phyloP scores from a whole-genome alignment of 2,113 vertebrate species.

The Osmerus eperlanus region DNA sequence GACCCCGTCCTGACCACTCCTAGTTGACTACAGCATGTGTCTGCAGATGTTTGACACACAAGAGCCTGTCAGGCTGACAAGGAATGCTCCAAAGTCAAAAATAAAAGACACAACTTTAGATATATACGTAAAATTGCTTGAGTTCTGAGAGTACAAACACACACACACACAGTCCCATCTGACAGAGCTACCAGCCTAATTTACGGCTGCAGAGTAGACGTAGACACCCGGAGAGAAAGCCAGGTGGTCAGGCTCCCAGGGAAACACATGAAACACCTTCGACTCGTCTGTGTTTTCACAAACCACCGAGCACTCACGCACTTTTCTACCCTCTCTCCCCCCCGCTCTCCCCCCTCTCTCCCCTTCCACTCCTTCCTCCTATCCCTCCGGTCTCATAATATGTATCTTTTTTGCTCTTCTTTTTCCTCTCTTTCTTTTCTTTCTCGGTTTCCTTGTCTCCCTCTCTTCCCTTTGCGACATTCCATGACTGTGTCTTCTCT shows the following conservation, averaged over 20 bases:
- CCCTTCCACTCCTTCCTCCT: background rate
- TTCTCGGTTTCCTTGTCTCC: background rate
- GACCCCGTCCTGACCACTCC: background rate
- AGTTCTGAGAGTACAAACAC: background rate
- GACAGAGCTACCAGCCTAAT: conserved; percentile 12
- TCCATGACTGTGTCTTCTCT: background rate
- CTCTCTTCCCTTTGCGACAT: no score
- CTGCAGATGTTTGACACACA: background rate
- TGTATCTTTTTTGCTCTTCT: background rate
- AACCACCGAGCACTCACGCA: background rate
- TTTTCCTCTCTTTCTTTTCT: background rate
- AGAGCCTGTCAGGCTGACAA: background rate
- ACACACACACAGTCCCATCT: conserved; percentile 1
- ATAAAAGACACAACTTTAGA: background rate
- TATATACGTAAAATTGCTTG: no score
- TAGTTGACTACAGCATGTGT: background rate
- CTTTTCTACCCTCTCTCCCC: background rate
- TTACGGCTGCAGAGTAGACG: conserved; percentile 22
- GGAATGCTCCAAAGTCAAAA: background rate
- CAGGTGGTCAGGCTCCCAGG: conserved; percentile 44
- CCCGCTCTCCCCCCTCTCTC: background rate
- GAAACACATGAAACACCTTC: conserved; percentile 29
- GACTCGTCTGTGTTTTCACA: conserved; percentile 8
- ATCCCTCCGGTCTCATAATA: background rate
- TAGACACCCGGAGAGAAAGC: conserved; percentile 26